Percentiles rank a stretch among this genome's conserved stretches.
Evolutionary conservation across 2,113 vertebrate species (phyloP).

Genomic region (Pelobates fuscus): DNA sequence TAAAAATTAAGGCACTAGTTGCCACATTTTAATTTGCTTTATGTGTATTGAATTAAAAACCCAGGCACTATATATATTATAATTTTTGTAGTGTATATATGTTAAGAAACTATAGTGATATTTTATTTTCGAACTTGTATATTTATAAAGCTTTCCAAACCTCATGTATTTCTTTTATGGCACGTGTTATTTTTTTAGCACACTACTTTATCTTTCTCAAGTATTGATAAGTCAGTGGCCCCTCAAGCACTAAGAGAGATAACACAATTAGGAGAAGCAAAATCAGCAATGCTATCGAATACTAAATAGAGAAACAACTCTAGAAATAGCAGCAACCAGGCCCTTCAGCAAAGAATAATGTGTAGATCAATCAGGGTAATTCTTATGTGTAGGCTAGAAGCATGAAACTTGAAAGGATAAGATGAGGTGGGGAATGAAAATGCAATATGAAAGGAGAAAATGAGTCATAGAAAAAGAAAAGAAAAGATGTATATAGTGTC

Average conservation of each 20-base stretch:
- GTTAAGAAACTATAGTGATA: too few species aligned
- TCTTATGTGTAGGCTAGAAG: constrained; percentile 1
- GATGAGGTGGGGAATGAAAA: neutral
- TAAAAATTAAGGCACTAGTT: too few species aligned
- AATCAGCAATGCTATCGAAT: neutral
- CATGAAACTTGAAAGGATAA: neutral
- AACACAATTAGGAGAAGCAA: neutral
- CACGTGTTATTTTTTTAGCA: neutral
- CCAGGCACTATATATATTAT: too few species aligned
- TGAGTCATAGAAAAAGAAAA: too few species aligned
- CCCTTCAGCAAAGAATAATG: constrained; percentile 14
- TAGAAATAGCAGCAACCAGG: constrained; percentile 13
- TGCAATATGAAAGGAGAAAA: neutral
- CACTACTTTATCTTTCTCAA: neutral
- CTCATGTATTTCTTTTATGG: too few species aligned
- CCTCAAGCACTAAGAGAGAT: constrained; percentile 13
- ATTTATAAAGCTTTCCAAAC: neutral
- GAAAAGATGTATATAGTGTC: too few species aligned
- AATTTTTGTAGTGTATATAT: too few species aligned
- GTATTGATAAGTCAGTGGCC: neutral
- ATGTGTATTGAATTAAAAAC: too few species aligned
- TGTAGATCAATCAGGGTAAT: constrained; percentile 11
- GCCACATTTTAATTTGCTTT: too few species aligned
- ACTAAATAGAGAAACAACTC: constrained; percentile 1
- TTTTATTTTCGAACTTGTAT: too few species aligned